Evolutionary conservation across 2,113 vertebrate genomes (phyloP).

Genomic region (Numida meleagris): DNA sequence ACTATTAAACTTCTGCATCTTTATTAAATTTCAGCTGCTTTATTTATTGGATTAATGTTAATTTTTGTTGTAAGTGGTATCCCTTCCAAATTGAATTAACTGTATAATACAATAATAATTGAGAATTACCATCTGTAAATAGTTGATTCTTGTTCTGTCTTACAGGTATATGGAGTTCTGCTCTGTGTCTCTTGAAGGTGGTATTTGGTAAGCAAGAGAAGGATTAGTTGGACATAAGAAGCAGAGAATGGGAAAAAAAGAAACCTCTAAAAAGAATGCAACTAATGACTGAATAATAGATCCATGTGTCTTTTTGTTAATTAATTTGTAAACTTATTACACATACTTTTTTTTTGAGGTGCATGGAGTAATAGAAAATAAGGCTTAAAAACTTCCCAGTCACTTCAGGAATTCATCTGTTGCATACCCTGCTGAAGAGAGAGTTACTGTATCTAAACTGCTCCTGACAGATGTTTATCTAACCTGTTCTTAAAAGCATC

Average conservation of each 20-base stretch:
- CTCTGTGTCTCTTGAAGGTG: not conserved
- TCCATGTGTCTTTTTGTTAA: not conserved
- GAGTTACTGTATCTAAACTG: not conserved
- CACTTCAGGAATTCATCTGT: not conserved
- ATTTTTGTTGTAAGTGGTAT: not conserved
- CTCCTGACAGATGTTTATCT: constrained; percentile 46
- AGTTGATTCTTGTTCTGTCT: not conserved
- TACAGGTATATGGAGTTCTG: not conserved
- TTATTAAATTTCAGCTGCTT: not conserved
- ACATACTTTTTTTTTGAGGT: not conserved
- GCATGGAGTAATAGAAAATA: not conserved
- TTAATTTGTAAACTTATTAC: not conserved
- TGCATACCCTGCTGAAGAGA: not conserved
- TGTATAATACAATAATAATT: not conserved
- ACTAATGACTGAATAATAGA: not conserved
- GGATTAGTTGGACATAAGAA: not conserved
- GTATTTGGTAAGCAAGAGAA: not conserved
- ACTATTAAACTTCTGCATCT: not conserved
- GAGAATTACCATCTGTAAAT: not conserved
- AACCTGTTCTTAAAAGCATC: constrained; percentile 22
- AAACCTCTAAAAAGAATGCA: not conserved
- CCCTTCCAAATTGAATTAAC: not conserved
- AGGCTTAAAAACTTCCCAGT: not conserved
- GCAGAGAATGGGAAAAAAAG: not conserved
- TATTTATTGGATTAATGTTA: not conserved